These are phyloP conservation scores for Cisticola juncidis DNA, from an alignment of 2,113 vertebrate genomes.

Conservation along the genomic window DNA sequence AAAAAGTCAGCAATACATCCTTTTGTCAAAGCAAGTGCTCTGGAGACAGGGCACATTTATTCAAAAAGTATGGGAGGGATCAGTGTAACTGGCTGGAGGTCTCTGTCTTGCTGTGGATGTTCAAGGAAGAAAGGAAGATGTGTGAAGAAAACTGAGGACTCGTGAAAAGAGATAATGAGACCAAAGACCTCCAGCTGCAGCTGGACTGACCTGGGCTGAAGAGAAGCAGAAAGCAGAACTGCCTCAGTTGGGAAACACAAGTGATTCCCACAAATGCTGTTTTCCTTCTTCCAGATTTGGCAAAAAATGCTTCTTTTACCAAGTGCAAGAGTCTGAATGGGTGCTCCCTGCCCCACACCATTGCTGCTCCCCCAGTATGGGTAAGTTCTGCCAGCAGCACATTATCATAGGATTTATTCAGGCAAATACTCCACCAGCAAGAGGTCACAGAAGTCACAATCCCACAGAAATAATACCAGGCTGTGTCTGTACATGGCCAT, in stretches of 20 bases:
- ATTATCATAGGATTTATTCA: neutral
- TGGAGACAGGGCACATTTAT: neutral
- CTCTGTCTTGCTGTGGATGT: neutral
- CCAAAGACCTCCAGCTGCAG: neutral
- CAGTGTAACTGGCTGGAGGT: neutral
- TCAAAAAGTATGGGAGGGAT: neutral
- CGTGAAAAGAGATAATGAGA: neutral
- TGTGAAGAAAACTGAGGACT: neutral
- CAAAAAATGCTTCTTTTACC: neutral
- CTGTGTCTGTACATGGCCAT: neutral
- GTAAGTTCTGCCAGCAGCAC: neutral
- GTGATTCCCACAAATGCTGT: neutral
- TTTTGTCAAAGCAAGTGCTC: neutral
- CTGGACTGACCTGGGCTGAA: neutral
- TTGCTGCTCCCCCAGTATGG: accelerated
- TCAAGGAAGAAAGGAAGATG: neutral
- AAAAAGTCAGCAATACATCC: neutral
- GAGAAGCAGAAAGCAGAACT: neutral
- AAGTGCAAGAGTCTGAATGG: neutral
- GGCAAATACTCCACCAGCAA: neutral
- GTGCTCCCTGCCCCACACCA: neutral
- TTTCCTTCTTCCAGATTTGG: neutral
- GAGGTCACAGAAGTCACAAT: neutral
- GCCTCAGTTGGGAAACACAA: neutral
- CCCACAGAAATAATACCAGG: neutral